Percentiles rank a stretch among this genome's conserved stretches.
Conservation (phyloP, 2,888 invertebrate genomes). For the Brenthis daphne region DNA sequence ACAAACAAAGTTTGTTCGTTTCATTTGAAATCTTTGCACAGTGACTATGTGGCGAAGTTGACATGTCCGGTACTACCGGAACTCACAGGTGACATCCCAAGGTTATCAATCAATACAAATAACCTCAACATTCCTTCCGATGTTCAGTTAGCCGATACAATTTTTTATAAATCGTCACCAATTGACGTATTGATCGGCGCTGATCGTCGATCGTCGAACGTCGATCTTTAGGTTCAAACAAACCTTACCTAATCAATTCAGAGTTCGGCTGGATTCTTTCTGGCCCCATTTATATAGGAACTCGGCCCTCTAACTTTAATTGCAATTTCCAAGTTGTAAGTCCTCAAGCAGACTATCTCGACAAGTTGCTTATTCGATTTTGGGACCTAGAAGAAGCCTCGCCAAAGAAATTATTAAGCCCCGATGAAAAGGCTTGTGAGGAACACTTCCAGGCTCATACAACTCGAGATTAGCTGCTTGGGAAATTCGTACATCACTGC, state of each 20-base stretch:
- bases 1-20: constrained; percentile 13
- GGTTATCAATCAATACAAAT: not conserved
- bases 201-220: not conserved
- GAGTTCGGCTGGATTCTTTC: constrained; percentile 25
- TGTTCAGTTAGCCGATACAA: constrained; percentile 20
- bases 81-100: constrained; percentile 30
- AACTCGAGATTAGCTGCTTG: too few species aligned
- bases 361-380: too few species aligned
- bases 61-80: constrained; percentile 25
- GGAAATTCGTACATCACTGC: constrained; percentile 22
- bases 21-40: constrained; percentile 18
- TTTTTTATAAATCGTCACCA: constrained; percentile 9
- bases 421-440: too few species aligned
- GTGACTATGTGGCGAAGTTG: constrained; percentile 9
- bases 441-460: too few species aligned
- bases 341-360: too few species aligned
- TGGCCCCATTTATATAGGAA: too few species aligned
- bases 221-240: constrained; percentile 15
- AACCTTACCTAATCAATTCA: constrained; percentile 23
- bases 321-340: too few species aligned
- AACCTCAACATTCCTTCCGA: constrained; percentile 5
- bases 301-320: too few species aligned
- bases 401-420: too few species aligned
- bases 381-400: too few species aligned
- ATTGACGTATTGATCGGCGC: constrained; percentile 1